Percentiles rank a stretch among this genome's conserved stretches.
Conservation (phyloP, 1,140 invertebrate genomes). For the Euwallacea similis region DNA sequence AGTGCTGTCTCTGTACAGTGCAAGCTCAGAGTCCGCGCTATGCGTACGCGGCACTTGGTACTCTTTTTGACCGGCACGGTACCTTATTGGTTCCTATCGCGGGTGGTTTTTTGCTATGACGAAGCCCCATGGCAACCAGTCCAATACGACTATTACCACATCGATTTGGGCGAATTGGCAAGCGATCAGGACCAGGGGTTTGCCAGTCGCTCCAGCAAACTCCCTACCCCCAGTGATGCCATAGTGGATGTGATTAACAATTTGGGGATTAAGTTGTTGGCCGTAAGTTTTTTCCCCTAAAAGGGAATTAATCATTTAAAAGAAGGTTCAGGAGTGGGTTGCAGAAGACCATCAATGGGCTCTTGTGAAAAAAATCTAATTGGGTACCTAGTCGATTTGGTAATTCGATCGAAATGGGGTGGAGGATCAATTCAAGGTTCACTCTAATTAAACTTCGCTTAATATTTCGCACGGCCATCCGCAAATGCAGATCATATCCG, state of each 20-base stretch:
- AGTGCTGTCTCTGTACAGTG: slow-evolving; percentile 14
- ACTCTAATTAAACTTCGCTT: slow-evolving; percentile 4
- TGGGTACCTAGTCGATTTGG: too few relatives aligned
- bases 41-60: slow-evolving; percentile 8
- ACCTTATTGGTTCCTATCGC: not conserved
- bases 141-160: slow-evolving; percentile 23
- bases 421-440: not conserved
- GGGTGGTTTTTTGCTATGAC: slow-evolving; percentile 18
- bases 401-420: too few relatives aligned
- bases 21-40: slow-evolving; percentile 24
- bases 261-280: slow-evolving; percentile 69
- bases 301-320: too few relatives aligned
- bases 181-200: slow-evolving; percentile 12
- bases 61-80: slow-evolving; percentile 12
- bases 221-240: slow-evolving; percentile 54
- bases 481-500: slow-evolving; percentile 22
- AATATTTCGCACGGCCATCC: slow-evolving; percentile 9
- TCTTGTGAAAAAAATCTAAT: too few relatives aligned
- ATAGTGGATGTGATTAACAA: slow-evolving; percentile 80
- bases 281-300: slow-evolving; percentile 56
- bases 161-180: slow-evolving; percentile 19
- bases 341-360: too few relatives aligned
- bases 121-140: slow-evolving; percentile 28
- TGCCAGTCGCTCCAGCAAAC: not conserved
- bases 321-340: too few relatives aligned